phyloP scores from a whole-genome alignment of 2,888 invertebrate species.

The Ariolimax columbianus region DNA sequence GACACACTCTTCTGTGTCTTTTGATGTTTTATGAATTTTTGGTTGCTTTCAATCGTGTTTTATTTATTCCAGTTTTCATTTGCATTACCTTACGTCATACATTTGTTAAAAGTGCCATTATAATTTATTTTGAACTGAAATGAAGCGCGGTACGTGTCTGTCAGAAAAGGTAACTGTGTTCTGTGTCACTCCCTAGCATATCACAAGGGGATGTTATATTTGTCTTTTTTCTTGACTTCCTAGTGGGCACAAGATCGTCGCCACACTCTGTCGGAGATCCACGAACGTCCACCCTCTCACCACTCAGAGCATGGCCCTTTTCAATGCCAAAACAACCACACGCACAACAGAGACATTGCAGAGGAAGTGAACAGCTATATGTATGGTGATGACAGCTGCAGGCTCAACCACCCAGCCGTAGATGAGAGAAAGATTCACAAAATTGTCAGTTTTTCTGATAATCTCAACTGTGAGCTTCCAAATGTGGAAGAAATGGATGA shows the following conservation, averaged over 20 bases:
- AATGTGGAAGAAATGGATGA: constrained; percentile 6
- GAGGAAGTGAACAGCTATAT: constrained; percentile 25
- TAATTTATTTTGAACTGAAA: too few species aligned
- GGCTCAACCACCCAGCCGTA: too few species aligned
- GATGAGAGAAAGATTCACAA: constrained; percentile 4
- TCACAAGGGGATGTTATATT: not conserved
- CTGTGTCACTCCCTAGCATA: not conserved
- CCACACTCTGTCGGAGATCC: constrained; percentile 64
- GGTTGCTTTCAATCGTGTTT: too few species aligned
- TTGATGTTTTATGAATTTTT: too few species aligned
- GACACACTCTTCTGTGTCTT: too few species aligned
- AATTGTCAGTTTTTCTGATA: constrained; percentile 39
- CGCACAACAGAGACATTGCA: not conserved
- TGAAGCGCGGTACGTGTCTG: too few species aligned
- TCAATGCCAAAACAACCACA: constrained; percentile 90
- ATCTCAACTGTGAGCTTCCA: not conserved
- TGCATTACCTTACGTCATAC: too few species aligned
- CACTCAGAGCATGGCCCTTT: constrained; percentile 94
- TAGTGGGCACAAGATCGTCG: constrained; percentile 65
- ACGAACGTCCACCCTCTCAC: constrained; percentile 80
- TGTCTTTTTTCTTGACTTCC: constrained; percentile 22
- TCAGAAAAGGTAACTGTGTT: not conserved
- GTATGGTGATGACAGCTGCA: not conserved
- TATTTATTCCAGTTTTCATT: too few species aligned
- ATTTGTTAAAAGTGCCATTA: too few species aligned